Percentiles rank a stretch among this genome's conserved stretches.
These are phyloP conservation scores for Apomyelois bistriatella DNA, from an alignment of 2,888 invertebrate species.

Conservation along the genomic window DNA sequence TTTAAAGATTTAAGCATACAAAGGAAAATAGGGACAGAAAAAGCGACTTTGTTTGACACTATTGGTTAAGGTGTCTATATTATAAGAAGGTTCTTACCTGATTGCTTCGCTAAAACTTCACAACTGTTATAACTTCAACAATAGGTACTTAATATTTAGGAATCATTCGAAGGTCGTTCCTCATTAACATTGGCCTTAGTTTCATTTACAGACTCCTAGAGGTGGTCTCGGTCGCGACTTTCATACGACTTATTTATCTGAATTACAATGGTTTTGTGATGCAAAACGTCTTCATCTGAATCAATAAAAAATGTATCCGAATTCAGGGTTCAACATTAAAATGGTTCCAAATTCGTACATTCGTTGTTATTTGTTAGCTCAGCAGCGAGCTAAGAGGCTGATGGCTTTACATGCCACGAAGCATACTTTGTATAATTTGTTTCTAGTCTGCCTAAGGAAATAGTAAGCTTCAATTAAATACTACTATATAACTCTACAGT, in stretches of 20 bases:
- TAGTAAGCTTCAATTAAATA: too few species aligned
- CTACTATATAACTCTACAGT: too few species aligned
- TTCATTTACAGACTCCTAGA: conserved; percentile 55
- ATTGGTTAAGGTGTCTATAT: too few species aligned
- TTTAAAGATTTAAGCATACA: too few species aligned
- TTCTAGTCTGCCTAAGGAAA: too few species aligned
- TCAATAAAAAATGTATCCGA: conserved; percentile 30
- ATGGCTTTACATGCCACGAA: too few species aligned
- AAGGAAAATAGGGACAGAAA: too few species aligned
- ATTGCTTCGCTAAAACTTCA: too few species aligned
- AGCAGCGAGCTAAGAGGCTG: too few species aligned
- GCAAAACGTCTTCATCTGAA: conserved; percentile 42
- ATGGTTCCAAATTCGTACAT: neutral
- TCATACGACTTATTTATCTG: conserved; percentile 49
- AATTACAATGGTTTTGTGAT: conserved; percentile 61
- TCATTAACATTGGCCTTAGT: conserved; percentile 59
- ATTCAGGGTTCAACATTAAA: conserved; percentile 16
- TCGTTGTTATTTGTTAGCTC: neutral
- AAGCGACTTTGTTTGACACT: too few species aligned
- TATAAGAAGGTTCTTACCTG: too few species aligned
- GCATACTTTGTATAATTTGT: too few species aligned
- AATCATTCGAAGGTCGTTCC: conserved; percentile 57
- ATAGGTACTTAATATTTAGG: conserved; percentile 36
- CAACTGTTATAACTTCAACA: conserved; percentile 24
- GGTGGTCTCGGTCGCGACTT: conserved; percentile 58